These are phyloP conservation scores for Phylloscopus whistleri DNA, from an alignment of 2,113 vertebrate species.

Conservation along the genomic window DNA sequence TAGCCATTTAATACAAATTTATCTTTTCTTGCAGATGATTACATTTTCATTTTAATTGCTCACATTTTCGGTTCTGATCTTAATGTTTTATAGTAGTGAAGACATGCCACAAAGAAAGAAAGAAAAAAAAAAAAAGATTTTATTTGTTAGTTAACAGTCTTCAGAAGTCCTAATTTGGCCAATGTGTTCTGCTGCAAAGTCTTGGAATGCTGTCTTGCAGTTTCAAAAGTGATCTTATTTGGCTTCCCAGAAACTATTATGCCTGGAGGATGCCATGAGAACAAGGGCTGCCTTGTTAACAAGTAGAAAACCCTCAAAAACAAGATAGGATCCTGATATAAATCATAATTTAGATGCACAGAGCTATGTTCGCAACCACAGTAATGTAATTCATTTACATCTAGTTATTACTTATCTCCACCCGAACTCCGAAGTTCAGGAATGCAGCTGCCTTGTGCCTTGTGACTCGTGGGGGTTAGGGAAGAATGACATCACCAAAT, in stretches of 20 bases:
- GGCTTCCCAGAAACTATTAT: conserved; percentile 86
- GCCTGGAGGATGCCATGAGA: conserved; percentile 84
- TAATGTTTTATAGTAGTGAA: conserved; percentile 64
- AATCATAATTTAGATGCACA: conserved; percentile 92
- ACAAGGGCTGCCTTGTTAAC: conserved; percentile 95
- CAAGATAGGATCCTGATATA: conserved; percentile 93
- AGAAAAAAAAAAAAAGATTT: conserved; percentile 40
- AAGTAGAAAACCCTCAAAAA: conserved; percentile 76
- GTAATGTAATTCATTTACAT: conserved; percentile 88
- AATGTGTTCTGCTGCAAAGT: conserved; percentile 72
- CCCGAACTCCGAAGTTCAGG: conserved; percentile 82
- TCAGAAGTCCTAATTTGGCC: conserved; percentile 74
- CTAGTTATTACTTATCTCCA: conserved; percentile 85
- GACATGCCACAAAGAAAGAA: conserved; percentile 48
- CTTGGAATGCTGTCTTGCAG: conserved; percentile 85
- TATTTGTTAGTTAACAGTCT: conserved; percentile 68
- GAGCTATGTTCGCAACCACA: conserved; percentile 86
- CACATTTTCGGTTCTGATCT: conserved; percentile 69
- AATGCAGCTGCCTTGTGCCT: conserved; percentile 92
- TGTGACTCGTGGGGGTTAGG: conserved; percentile 86
- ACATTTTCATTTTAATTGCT: conserved; percentile 74
- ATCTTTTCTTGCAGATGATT: conserved; percentile 69
- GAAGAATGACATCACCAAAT: conserved; percentile 90
- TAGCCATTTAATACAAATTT: conserved; percentile 70
- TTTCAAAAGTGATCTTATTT: conserved; percentile 90